Evolutionary conservation across 92 coral and sea anemone species (phyloP), one percentile per base, ranked within the genome.

Genomic region (Porites evermanni): DNA sequence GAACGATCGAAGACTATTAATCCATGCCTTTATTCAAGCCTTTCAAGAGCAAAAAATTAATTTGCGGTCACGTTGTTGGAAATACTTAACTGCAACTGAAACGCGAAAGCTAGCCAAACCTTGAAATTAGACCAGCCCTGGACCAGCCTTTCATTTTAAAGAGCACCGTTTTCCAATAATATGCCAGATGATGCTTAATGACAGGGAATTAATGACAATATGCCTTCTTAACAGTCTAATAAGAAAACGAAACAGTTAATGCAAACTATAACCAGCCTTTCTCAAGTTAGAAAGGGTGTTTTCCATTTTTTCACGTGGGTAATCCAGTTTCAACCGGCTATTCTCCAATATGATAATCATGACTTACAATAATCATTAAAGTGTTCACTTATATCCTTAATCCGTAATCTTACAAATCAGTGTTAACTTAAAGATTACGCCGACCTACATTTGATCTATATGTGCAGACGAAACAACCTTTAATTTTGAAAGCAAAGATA

Each of bases 51-150:
- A 67, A n/a, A 67, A 19, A 67, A 67, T 67, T 20, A 67, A 19
- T 67, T 24, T 67, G 38, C 26, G 72, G 44, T 67, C 72, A 67
- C 32, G 72, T 67, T 67, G 32, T 7, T 64, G 17, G 68, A 67
- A 67, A 67, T 67, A 67, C 72, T 67, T 20, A 67, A 67, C 72
- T 67, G 72, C 72, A 67, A 24, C 72, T 18, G 32, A 67, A 67
- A 67, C 50, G 72, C 72, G 72, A 67, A 67, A 20, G 72, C 69
- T 64, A 64, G 69, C 69, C 69, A 64, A 64, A 2, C 32, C 32
- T 29, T 29, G 32, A 29, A 29, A 29, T 29, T 29, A 29, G 32
- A 29, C 32, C 32, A 29, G 32, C 32, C 32, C 32, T 29, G 32
- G 32, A 29, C 32, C 32, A 29, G 4, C 32, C 3, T 29, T 29